Percentiles rank a stretch among this genome's conserved stretches.
Evolutionary conservation across 2,888 invertebrate species (phyloP).

Genomic region (Mythimna impura): DNA sequence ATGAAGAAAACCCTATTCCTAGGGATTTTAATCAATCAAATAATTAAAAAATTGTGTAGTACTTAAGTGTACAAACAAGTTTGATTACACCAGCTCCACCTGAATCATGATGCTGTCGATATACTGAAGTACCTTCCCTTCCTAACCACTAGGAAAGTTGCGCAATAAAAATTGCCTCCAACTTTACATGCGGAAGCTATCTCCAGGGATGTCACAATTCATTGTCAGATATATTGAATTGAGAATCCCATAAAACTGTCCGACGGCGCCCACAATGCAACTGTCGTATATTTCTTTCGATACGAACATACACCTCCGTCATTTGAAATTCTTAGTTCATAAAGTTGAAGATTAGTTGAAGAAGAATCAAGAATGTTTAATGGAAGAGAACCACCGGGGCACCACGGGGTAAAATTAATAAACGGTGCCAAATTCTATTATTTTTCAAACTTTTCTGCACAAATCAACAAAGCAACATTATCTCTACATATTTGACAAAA

Average conservation of each 20-base stretch:
- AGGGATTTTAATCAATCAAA: too few species aligned
- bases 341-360: slow-evolving; percentile 59
- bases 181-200: slow-evolving; percentile 59
- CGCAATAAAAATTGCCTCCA: slow-evolving; percentile 42
- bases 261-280: slow-evolving; percentile 53
- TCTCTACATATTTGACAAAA: too few species aligned
- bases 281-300: slow-evolving; percentile 56
- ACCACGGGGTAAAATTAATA: too few species aligned
- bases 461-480: too few species aligned
- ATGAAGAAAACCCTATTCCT: too few species aligned
- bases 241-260: slow-evolving; percentile 61
- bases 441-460: too few species aligned
- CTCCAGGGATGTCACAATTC: slow-evolving; percentile 50
- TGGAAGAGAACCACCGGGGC: too few species aligned
- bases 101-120: not conserved
- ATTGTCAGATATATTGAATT: slow-evolving; percentile 54
- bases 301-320: slow-evolving; percentile 55
- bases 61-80: not conserved
- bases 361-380: not conserved
- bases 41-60: too few species aligned
- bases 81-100: not conserved
- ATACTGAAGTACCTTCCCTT: not conserved
- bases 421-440: too few species aligned
- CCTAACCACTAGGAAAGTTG: slow-evolving; percentile 12
- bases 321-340: slow-evolving; percentile 57